Percentiles rank a stretch among this genome's conserved stretches.
phyloP scores from a whole-genome alignment of 2,113 vertebrate genomes.

The Alethe diademata region DNA sequence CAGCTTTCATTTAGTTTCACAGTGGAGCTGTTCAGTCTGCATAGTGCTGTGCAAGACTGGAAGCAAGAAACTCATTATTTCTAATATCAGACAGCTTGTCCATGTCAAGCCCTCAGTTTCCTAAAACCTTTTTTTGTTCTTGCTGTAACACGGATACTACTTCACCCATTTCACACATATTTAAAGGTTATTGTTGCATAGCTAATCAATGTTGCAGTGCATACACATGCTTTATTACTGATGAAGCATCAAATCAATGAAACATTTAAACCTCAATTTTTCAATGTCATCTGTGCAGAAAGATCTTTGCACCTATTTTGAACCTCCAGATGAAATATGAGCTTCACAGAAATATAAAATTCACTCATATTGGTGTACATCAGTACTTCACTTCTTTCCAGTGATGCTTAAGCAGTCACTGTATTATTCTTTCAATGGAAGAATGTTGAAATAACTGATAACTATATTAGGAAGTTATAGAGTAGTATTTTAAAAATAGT shows the following conservation, averaged over 20 bases:
- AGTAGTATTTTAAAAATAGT: neutral
- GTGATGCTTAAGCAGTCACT: neutral
- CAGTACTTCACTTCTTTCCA: neutral
- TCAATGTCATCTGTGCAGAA: constrained; percentile 1
- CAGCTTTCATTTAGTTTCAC: neutral
- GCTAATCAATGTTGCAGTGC: constrained; percentile 5
- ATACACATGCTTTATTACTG: neutral
- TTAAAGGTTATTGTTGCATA: constrained; percentile 16
- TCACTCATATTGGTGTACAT: neutral
- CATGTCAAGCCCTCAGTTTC: neutral
- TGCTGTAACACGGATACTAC: neutral
- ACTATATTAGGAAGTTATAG: neutral
- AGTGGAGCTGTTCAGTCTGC: neutral
- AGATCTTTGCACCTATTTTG: neutral
- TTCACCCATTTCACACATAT: neutral
- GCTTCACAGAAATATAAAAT: neutral
- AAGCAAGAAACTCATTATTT: neutral
- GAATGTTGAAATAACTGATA: neutral
- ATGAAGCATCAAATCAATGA: neutral
- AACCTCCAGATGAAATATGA: neutral
- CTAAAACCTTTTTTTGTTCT: neutral
- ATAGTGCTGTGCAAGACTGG: neutral
- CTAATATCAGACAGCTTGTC: neutral
- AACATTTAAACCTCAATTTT: neutral
- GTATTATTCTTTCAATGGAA: neutral